Percentiles rank a stretch among this genome's conserved stretches.
Conservation (phyloP, 2,797 vertebrate species). For the Odontamblyopus lacepedii region DNA sequence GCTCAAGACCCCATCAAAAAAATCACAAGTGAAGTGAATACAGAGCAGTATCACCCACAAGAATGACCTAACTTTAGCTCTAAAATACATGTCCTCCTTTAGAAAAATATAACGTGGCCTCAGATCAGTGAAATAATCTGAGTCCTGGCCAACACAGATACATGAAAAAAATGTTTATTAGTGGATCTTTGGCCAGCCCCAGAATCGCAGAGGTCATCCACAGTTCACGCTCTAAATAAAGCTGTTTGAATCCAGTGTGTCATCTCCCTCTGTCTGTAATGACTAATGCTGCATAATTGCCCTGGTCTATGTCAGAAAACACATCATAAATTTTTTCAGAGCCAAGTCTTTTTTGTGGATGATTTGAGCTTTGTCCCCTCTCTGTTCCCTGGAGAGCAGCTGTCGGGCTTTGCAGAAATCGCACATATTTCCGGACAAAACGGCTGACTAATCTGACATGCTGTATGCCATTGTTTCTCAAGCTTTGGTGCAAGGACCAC, state of each 20-base stretch:
- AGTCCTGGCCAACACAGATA: too few species aligned
- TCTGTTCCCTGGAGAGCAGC: constrained; percentile 43
- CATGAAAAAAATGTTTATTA: too few species aligned
- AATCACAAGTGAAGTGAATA: too few species aligned
- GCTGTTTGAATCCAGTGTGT: background rate
- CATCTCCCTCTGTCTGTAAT: constrained; percentile 14
- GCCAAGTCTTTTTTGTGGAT: background rate
- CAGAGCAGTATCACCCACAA: too few species aligned
- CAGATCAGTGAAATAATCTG: too few species aligned
- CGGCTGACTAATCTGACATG: constrained; percentile 60
- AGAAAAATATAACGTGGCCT: too few species aligned
- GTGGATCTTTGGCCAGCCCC: background rate
- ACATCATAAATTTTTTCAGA: background rate
- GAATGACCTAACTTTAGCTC: too few species aligned
- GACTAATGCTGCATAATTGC: constrained; percentile 21
- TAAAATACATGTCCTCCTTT: too few species aligned
- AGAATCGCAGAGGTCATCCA: background rate
- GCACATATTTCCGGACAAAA: constrained; percentile 57
- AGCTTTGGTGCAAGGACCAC: constrained; percentile 25
- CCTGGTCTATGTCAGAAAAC: constrained; percentile 2
- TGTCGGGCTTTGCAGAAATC: constrained; percentile 56
- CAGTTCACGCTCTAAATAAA: background rate
- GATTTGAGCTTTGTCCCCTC: background rate
- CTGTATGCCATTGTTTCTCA: constrained; percentile 52
- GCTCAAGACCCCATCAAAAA: too few species aligned